A percentile compares a stretch with the other conserved stretches of the same genome.
These are phyloP conservation scores for Chlorodrepanis virens DNA, from an alignment of 2,113 vertebrate genomes.

Conservation along the genomic window DNA sequence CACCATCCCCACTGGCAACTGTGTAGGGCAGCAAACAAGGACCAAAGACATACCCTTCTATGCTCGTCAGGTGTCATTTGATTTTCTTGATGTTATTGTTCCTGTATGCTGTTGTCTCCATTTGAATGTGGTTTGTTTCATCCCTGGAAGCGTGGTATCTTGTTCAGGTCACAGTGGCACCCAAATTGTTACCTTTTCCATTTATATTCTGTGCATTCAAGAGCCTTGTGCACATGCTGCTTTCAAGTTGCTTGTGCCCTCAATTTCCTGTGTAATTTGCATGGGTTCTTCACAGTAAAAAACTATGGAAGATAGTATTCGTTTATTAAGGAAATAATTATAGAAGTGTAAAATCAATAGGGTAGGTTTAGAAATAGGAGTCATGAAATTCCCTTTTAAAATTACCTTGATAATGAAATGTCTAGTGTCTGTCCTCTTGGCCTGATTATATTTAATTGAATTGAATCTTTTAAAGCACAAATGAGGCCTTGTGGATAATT, in stretches of 20 bases:
- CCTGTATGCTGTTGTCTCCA: neutral
- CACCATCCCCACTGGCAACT: neutral
- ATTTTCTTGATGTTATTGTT: neutral
- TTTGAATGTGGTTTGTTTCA: neutral
- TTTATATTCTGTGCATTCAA: neutral
- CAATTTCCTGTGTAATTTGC: neutral
- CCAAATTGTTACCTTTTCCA: fast-evolving
- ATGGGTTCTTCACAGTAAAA: neutral
- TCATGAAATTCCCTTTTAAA: neutral
- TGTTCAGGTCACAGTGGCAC: neutral
- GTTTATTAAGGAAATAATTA: neutral
- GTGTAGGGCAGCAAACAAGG: neutral
- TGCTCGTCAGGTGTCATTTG: neutral
- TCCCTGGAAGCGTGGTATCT: neutral
- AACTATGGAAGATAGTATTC: neutral
- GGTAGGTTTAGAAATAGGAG: neutral
- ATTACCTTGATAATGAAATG: neutral
- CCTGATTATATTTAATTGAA: neutral
- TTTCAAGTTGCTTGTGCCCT: neutral
- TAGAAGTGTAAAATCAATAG: neutral
- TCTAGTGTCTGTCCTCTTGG: neutral
- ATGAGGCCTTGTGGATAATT: neutral
- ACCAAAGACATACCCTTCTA: fast-evolving
- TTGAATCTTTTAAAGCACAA: neutral
- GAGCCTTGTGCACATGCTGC: neutral